These are phyloP conservation scores for Babylonia areolata DNA, from an alignment of 1,140 invertebrate species.

Conservation along the genomic window DNA sequence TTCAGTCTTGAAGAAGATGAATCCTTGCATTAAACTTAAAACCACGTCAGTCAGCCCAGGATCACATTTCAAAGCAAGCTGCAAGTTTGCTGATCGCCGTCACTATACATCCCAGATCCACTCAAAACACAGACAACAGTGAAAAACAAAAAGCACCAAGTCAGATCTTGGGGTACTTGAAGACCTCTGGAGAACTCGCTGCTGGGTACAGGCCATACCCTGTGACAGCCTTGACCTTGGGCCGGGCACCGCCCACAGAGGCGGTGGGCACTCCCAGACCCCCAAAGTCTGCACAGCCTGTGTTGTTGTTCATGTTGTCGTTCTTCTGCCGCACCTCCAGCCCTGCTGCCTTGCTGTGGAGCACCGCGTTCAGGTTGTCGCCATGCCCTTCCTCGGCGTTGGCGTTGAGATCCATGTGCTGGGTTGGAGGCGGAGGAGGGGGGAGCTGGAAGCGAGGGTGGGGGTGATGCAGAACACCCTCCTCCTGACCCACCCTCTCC, in stretches of 20 bases:
- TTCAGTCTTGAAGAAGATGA: no score
- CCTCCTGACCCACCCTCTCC: not conserved
- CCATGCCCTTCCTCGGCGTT: not conserved
- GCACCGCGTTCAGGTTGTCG: no score
- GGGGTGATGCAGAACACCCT: not conserved
- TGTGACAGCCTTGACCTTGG: not conserved
- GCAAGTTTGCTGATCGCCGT: no score
- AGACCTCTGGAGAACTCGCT: not conserved
- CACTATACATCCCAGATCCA: no score
- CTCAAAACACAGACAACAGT: no score
- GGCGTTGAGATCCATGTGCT: constrained; percentile 16
- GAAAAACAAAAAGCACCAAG: not conserved
- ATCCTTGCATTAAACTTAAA: no score
- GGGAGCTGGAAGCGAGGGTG: not conserved
- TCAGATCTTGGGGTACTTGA: not conserved
- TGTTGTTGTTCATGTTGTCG: constrained; percentile 18
- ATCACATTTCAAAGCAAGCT: no score
- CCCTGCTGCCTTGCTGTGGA: not conserved
- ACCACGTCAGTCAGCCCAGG: no score
- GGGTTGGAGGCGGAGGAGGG: not conserved
- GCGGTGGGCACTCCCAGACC: not conserved
- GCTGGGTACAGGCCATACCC: not conserved
- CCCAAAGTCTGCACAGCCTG: not conserved
- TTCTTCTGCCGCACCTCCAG: not conserved
- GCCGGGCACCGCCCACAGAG: not conserved